phyloP scores from a whole-genome alignment of 2,113 vertebrate species.

The Chamaetylas fuelleborni region DNA sequence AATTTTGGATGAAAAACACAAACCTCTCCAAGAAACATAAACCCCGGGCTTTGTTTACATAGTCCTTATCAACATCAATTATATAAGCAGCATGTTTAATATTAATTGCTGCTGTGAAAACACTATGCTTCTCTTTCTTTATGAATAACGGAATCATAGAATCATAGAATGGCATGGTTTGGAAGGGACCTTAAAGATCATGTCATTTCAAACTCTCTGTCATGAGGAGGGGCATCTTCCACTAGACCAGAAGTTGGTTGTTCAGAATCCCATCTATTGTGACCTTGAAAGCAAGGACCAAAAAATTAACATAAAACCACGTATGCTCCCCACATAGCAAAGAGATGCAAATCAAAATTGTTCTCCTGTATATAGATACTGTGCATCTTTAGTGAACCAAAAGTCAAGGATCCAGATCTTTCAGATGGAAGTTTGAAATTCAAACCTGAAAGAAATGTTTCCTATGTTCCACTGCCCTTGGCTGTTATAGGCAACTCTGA shows the following conservation, averaged over 20 bases:
- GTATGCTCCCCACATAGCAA: background rate
- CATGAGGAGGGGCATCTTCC: background rate
- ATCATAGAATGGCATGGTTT: background rate
- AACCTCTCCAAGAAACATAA: constrained; percentile 14
- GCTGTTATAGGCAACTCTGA: background rate
- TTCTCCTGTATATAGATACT: background rate
- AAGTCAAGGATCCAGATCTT: background rate
- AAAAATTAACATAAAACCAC: background rate
- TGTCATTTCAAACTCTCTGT: background rate
- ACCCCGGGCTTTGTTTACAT: background rate
- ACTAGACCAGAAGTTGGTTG: background rate
- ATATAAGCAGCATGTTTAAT: background rate
- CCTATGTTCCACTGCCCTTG: background rate
- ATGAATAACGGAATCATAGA: background rate
- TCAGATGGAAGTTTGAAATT: background rate
- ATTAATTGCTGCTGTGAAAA: background rate
- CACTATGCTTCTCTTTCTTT: background rate
- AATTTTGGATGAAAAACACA: background rate
- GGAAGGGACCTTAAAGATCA: background rate
- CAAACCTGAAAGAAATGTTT: background rate
- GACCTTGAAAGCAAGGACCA: background rate
- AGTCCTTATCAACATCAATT: background rate
- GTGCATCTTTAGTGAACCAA: background rate
- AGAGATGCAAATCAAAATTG: background rate
- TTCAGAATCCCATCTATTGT: background rate